Conservation (phyloP, 2,888 invertebrate genomes). For the Ecliptopera silaceata region DNA sequence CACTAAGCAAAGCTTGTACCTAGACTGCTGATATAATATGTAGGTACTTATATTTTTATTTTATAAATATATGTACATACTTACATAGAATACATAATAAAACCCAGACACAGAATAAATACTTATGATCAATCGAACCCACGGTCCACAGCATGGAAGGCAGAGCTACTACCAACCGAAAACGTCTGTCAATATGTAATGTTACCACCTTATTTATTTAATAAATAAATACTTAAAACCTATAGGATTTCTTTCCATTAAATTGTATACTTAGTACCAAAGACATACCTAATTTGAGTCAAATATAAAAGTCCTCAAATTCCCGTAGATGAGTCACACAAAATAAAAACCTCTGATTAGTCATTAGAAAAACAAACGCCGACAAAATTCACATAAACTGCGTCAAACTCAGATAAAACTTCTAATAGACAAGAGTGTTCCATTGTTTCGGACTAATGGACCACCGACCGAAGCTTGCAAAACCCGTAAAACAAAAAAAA, state of each 20-base stretch:
- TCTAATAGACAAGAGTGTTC: constrained; percentile 73
- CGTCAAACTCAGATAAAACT: constrained; percentile 77
- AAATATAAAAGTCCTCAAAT: background rate
- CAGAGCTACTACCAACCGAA: no score
- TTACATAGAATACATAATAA: background rate
- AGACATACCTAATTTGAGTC: background rate
- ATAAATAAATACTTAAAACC: no score
- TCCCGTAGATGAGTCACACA: constrained; percentile 10
- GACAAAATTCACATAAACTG: constrained; percentile 73
- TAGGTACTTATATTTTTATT: no score
- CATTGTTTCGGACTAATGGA: constrained; percentile 79
- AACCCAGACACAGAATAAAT: background rate
- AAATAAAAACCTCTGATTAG: constrained; percentile 19
- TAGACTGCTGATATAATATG: no score
- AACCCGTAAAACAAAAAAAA: constrained; percentile 67
- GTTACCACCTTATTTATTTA: no score
- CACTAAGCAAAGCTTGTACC: no score
- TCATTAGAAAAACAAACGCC: constrained; percentile 58
- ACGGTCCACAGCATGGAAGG: no score
- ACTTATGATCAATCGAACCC: no score
- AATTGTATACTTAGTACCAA: no score
- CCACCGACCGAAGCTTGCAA: constrained; percentile 74
- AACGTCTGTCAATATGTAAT: no score
- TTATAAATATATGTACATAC: background rate
- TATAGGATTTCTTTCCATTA: no score